Evolutionary conservation across 2,113 vertebrate species (phyloP).

Genomic region (Thalassarche chlororhynchos): DNA sequence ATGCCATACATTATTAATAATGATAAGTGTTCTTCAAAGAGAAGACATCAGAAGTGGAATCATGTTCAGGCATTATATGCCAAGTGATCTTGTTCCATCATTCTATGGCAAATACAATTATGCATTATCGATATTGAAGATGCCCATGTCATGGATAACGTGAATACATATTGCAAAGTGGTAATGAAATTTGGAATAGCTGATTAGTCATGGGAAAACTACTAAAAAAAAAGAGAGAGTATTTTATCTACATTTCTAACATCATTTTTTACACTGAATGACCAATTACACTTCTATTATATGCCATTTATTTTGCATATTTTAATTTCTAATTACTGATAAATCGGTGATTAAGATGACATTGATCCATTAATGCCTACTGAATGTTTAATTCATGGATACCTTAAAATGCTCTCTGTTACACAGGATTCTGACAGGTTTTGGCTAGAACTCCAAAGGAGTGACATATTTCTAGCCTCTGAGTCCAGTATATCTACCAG

Average conservation of each 20-base stretch:
- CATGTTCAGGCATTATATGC: background rate
- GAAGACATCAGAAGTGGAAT: background rate
- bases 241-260: background rate
- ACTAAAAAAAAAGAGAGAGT: background rate
- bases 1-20: slow-evolving; percentile 3
- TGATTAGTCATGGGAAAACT: slow-evolving; percentile 13
- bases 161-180: background rate
- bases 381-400: slow-evolving; percentile 5
- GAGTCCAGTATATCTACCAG: background rate
- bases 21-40: background rate
- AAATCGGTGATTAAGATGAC: background rate
- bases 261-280: slow-evolving; percentile 3
- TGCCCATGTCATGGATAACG: background rate
- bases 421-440: background rate
- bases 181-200: slow-evolving; percentile 29
- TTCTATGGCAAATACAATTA: slow-evolving; percentile 6
- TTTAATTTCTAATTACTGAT: slow-evolving; percentile 40
- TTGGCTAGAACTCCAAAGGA: background rate
- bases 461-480: background rate
- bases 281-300: background rate
- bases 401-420: background rate
- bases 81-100: background rate
- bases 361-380: background rate
- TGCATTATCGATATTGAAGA: background rate
- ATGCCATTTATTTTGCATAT: slow-evolving; percentile 16